Base-by-base conservation (phyloP, 2,888 invertebrate genomes). In the Himalopsyche japonica region DNA sequence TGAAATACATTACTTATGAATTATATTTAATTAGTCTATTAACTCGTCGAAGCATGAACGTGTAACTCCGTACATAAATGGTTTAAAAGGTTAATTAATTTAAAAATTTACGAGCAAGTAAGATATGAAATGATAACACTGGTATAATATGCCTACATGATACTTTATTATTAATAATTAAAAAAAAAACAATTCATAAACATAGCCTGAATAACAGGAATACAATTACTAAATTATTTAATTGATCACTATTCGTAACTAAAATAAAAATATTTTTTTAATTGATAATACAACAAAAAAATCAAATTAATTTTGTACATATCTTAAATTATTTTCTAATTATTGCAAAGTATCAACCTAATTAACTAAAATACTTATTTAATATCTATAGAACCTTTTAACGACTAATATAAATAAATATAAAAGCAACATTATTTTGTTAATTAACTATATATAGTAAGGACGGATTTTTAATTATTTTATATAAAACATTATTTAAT, bases 391-490 rank as follows among this genome's bases (percentile, higher is more conserved):
- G 27, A 30, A 70, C 27, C 27, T 70, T 70, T 27, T 70, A 70
- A 57, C 20, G 8, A 20, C 27, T 70, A 70, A 70, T 70, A 70
- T 70, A 43, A 43, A 43, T 57, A 70, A 70, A 70, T 70, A 70
- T 70, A 70, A 70, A 27, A 70, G 70, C 70, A 70, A 70, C 30
- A 70, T 70, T 43, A 43, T 15, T 70, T 70, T 76, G 18, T 77
- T 77, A 77, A 77, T 77, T 77, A 70, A 77, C 30, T 77, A 34
- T 37, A 77, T 77, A 43, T 77, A 43, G 24, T 20, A 34, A n/a
- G 77, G 77, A 77, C 77, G 77, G 77, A 77, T 77, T 77, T 15
- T 77, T 76, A 76, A 76, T 76, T 77, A 77, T 24, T 77, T 37
- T 43, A 76, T 77, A 37, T 37, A 77, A 24, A 27, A 70, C 24